Evolutionary conservation across 2,888 invertebrate genomes (phyloP), one percentile per base, ranked within the genome.

Genomic region (Tinea trinotella): DNA sequence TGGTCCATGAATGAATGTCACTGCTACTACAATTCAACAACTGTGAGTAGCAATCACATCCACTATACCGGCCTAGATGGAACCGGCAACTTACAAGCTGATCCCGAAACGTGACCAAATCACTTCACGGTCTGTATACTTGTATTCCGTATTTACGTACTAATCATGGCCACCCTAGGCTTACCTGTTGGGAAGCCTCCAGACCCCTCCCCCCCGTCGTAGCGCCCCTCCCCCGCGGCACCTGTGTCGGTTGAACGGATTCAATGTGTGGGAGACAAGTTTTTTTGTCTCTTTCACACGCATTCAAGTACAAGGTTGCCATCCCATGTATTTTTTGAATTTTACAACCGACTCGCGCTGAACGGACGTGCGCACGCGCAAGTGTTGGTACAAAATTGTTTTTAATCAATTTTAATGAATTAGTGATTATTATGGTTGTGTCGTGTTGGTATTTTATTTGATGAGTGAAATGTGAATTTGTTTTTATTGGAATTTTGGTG

Each of bases 331-430:
- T n/a, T n/a, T 63, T 69, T 66, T 65, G 64, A 64, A 63, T 72
- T 70, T 76, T 76, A 72, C 66, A 62, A 71, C 64, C 65, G 60
- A 72, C 70, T 73, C 7, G 30, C 68, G 66, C 58, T 59, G 60
- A 56, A 22, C 62, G 67, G 73, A 69, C 71, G 76, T 66, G 70
- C 54, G 54, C 54, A 36, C 13, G 35, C 54, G 62, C 24, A 50
- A 6, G 3, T 24, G n/a, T 15, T 22, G n/a, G n/a, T 24, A 24
- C 24, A 46, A 9, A 15, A 18, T 46, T 46, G 46, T 15, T 18
- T 19, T 46, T 19, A 19, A 19, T 46, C 36, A 46, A 17, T 46
- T 46, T 46, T n/a, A 30, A 10, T 30, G 30, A 30, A 30, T 30
- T n/a, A 30, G 7, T 7, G 7, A 30, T 30, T 30, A 30, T 10